Evolutionary conservation across 2,113 vertebrate species (phyloP).

Genomic region (Chamaetylas fuelleborni): DNA sequence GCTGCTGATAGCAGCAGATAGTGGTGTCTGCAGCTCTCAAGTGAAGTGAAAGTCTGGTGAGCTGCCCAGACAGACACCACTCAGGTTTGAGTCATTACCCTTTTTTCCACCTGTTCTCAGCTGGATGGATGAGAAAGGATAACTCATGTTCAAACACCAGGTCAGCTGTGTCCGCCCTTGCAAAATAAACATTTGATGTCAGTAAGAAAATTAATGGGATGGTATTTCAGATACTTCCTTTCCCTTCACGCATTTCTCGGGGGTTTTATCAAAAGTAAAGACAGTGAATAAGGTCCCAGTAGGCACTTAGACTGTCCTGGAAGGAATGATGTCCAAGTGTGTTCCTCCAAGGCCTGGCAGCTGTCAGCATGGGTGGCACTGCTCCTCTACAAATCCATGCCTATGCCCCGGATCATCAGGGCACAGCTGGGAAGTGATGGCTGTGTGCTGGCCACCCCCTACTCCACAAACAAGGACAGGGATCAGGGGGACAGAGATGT

Average conservation of each 20-base stretch:
- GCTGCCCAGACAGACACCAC: constrained; percentile 10
- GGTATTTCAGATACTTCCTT: not conserved
- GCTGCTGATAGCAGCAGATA: constrained; percentile 23
- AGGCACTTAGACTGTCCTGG: not conserved
- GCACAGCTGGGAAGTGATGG: not conserved
- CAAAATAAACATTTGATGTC: constrained; percentile 41
- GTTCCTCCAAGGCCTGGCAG: not conserved
- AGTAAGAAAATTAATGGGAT: not conserved
- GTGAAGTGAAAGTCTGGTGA: constrained; percentile 54
- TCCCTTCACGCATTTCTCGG: not conserved
- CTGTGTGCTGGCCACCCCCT: not conserved
- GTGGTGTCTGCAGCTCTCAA: not conserved
- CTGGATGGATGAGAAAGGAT: constrained; percentile 24
- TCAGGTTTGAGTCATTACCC: constrained; percentile 39
- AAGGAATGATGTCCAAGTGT: accelerated
- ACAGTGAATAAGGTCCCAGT: not conserved
- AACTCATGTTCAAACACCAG: constrained; percentile 22
- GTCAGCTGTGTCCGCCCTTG: constrained; percentile 4
- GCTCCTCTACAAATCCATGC: not conserved
- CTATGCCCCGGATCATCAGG: accelerated
- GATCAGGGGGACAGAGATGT: not conserved
- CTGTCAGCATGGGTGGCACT: not conserved
- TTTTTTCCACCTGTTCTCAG: constrained; percentile 16
- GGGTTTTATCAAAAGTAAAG: constrained; percentile 56
- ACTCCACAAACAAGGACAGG: accelerated